Conservation (phyloP, 2,888 invertebrate genomes). For the Drosophila mulleri region DNA sequence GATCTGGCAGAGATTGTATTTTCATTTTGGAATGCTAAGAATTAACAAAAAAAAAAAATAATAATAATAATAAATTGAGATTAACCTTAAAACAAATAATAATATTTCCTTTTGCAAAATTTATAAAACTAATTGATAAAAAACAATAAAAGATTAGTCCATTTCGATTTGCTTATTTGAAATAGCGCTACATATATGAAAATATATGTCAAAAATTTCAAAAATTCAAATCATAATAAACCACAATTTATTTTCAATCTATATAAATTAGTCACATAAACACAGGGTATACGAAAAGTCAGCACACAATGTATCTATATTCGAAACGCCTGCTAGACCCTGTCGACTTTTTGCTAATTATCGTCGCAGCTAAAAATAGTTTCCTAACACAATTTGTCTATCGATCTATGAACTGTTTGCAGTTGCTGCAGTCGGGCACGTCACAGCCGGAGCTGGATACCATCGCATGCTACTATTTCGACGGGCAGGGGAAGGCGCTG, state of each 20-base stretch:
- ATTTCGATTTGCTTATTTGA: not conserved
- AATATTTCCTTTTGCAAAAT: not conserved
- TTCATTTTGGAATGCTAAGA: no score
- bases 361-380: not conserved
- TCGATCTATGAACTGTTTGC: not conserved
- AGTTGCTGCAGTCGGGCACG: slow-evolving; percentile 90
- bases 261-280: not conserved
- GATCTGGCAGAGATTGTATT: not conserved
- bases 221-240: not conserved
- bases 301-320: no score
- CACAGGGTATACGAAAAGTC: slow-evolving; percentile 1
- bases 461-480: slow-evolving; percentile 98
- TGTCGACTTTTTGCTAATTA: slow-evolving; percentile 34
- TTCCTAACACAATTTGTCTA: not conserved
- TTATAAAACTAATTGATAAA: not conserved
- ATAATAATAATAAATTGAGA: no score
- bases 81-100: not conserved
- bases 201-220: not conserved
- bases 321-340: not conserved
- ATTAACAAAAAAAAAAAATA: not conserved
- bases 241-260: not conserved
- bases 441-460: slow-evolving; percentile 93
- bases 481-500: slow-evolving; percentile 98
- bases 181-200: not conserved
- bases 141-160: not conserved